Conservation (phyloP, 2,113 vertebrate genomes). For the Clinocottus analis region DNA sequence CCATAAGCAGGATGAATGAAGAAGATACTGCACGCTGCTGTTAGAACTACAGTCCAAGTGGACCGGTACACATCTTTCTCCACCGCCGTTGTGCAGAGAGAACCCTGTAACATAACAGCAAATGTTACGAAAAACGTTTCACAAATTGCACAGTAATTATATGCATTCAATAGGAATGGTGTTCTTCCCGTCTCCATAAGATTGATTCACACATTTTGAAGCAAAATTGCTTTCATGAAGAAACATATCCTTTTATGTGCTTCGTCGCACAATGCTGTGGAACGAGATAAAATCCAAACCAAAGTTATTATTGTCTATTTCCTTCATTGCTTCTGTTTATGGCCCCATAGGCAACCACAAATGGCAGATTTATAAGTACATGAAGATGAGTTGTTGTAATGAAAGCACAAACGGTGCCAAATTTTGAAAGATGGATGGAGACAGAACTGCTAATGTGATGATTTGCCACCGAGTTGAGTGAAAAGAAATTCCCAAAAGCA, state of each 20-base stretch:
- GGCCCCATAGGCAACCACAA: slow-evolving; percentile 27
- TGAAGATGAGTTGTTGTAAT: slow-evolving; percentile 60
- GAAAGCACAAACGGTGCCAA: slow-evolving; percentile 45
- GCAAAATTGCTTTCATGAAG: slow-evolving; percentile 39
- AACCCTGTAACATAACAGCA: not conserved
- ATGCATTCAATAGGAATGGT: slow-evolving; percentile 14
- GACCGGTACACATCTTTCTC: no score
- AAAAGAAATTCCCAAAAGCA: slow-evolving; percentile 34
- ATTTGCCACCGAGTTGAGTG: slow-evolving; percentile 24
- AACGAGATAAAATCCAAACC: slow-evolving; percentile 42
- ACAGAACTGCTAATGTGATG: slow-evolving; percentile 28
- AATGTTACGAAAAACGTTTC: not conserved
- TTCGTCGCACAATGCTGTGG: slow-evolving; percentile 31
- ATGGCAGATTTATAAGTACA: slow-evolving; percentile 53
- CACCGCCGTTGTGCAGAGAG: no score
- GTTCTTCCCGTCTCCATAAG: slow-evolving; percentile 14
- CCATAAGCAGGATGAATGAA: no score
- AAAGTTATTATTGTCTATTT: slow-evolving; percentile 53
- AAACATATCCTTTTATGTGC: slow-evolving; percentile 46
- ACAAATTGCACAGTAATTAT: slow-evolving; percentile 11
- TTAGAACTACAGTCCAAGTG: no score
- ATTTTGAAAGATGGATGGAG: slow-evolving; percentile 31
- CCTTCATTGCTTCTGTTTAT: slow-evolving; percentile 60
- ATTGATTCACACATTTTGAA: slow-evolving; percentile 38
- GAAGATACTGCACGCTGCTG: no score